These are phyloP conservation scores for Zaprionus africanus DNA, from an alignment of 1,140 invertebrate species.

Conservation along the genomic window DNA sequence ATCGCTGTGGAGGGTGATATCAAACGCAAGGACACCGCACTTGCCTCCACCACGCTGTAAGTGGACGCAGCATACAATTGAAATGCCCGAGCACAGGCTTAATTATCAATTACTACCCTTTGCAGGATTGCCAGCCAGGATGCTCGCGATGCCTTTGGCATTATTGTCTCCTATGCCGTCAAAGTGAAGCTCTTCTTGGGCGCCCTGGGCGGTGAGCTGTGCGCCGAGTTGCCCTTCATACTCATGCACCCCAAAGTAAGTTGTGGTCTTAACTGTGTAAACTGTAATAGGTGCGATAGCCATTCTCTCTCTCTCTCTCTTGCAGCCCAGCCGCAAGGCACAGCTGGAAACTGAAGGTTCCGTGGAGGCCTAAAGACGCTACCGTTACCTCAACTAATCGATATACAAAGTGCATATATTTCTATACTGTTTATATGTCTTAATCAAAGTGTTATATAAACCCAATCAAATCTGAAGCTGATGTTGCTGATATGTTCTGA, in stretches of 20 bases:
- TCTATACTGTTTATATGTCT: conserved; percentile 24
- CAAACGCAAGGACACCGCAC: conserved; percentile 92
- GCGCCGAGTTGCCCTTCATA: conserved; percentile 98
- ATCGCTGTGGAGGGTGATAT: conserved; percentile 97
- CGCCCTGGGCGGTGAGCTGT: conserved; percentile 96
- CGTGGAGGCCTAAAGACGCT: conserved; percentile 56
- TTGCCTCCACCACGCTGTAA: conserved; percentile 98
- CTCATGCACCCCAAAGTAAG: conserved; percentile 96
- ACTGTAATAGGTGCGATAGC: not conserved
- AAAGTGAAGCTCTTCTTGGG: conserved; percentile 98
- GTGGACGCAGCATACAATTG: conserved; percentile 60
- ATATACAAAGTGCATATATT: conserved; percentile 63
- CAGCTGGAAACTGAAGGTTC: conserved; percentile 68
- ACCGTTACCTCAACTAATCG: conserved; percentile 53
- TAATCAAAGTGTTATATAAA: conserved; percentile 40
- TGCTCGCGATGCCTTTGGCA: conserved; percentile 93
- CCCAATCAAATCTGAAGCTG: conserved; percentile 52
- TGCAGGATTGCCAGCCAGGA: conserved; percentile 91
- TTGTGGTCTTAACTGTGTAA: not conserved
- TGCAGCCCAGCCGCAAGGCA: conserved; percentile 78
- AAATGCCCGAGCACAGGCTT: not conserved
- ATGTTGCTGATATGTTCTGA: conserved; percentile 81
- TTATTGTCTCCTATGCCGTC: conserved; percentile 94
- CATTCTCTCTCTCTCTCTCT: not conserved
- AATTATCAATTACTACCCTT: conserved; percentile 46